phyloP scores from a whole-genome alignment of 1,140 invertebrate genomes.

The Cydia fagiglandana region DNA sequence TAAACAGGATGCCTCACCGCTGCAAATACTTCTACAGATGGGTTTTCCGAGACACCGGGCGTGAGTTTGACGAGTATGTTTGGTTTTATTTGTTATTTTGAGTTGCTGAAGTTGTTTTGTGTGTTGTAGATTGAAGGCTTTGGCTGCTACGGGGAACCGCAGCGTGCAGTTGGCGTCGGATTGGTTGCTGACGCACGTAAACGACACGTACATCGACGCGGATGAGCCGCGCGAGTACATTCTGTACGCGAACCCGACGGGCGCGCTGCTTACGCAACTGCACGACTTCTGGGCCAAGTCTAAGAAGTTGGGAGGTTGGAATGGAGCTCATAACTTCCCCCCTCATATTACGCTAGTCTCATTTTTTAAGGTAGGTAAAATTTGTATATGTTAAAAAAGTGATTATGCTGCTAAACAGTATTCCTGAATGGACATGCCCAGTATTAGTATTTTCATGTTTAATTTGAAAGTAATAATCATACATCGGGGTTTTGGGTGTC shows the following conservation, averaged over 20 bases:
- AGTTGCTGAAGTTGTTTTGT: slow-evolving; percentile 25
- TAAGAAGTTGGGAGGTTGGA: slow-evolving; percentile 87
- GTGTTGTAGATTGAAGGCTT: slow-evolving; percentile 87
- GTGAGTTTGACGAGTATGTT: slow-evolving; percentile 76
- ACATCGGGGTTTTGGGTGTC: not conserved
- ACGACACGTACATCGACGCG: slow-evolving; percentile 89
- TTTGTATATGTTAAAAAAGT: not conserved
- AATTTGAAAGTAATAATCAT: slow-evolving; percentile 9
- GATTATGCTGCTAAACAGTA: not conserved
- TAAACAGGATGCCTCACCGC: slow-evolving; percentile 86
- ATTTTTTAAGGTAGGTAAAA: slow-evolving; percentile 87
- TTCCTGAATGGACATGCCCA: too few species aligned
- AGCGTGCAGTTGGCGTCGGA: slow-evolving; percentile 93
- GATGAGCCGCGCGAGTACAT: slow-evolving; percentile 89
- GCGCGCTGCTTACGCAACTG: slow-evolving; percentile 82
- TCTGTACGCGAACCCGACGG: slow-evolving; percentile 91
- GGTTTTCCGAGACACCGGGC: slow-evolving; percentile 92
- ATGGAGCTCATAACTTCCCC: slow-evolving; percentile 92
- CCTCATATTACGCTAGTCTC: slow-evolving; percentile 94
- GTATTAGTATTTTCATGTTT: too few species aligned
- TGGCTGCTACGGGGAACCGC: slow-evolving; percentile 92
- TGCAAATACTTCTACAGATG: slow-evolving; percentile 91
- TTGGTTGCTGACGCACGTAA: slow-evolving; percentile 93
- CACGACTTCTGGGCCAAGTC: slow-evolving; percentile 90
- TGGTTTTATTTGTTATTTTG: not conserved